Conservation (phyloP, 2,797 vertebrate species). For the Gymnocypris eckloni region DNA sequence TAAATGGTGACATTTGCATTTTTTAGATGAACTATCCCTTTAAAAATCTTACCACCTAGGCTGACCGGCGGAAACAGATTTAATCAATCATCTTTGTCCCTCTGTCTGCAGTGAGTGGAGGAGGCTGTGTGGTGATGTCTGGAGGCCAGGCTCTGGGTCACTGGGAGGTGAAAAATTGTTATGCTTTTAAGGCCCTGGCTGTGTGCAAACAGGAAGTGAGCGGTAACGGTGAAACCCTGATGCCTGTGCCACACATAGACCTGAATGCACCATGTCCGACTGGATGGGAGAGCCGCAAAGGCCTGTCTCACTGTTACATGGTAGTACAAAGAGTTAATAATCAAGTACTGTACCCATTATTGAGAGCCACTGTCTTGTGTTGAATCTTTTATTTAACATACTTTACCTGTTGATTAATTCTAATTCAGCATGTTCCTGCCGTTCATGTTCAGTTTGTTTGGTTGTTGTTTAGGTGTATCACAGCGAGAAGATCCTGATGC, state of each 20-base stretch:
- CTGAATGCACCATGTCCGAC: conserved; percentile 81
- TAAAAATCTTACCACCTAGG: too few species aligned
- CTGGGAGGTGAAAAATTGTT: conserved; percentile 94
- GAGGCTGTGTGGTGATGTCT: conserved; percentile 88
- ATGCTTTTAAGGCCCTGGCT: conserved; percentile 84
- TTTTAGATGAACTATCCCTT: too few species aligned
- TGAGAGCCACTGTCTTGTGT: neutral
- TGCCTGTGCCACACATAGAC: conserved; percentile 73
- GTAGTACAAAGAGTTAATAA: conserved; percentile 65
- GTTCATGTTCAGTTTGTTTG: neutral
- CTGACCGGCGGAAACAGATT: neutral
- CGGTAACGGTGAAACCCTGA: conserved; percentile 68
- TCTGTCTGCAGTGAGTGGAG: conserved; percentile 76
- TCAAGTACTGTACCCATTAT: neutral
- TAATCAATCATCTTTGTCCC: neutral
- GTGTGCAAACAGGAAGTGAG: conserved; percentile 86
- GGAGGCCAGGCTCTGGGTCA: conserved; percentile 80
- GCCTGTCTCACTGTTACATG: conserved; percentile 89
- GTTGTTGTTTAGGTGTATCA: conserved; percentile 86
- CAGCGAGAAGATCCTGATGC: conserved; percentile 90
- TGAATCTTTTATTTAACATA: neutral
- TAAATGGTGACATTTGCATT: too few species aligned
- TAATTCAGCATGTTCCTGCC: neutral
- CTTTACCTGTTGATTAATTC: neutral
- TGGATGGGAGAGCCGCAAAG: conserved; percentile 87